Base-by-base conservation (phyloP, 2,113 vertebrate genomes). In the Malurus elegans region DNA sequence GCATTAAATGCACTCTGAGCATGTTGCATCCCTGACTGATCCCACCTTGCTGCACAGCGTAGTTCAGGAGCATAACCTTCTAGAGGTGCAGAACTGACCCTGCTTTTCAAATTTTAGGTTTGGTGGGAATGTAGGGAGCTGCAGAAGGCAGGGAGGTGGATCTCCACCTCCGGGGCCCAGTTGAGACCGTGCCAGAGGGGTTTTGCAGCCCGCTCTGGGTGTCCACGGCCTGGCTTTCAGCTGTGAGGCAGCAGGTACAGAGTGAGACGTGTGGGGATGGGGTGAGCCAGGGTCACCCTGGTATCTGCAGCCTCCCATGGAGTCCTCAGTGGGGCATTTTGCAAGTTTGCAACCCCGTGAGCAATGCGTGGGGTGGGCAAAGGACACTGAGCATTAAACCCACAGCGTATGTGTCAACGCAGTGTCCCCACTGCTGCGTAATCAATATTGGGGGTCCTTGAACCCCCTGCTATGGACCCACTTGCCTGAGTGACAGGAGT, bases 381-480 rank as follows among this genome's bases (percentile, higher is more conserved):
- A 48, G n/a, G 32, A 29, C 21, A 29, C 60, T 14, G 8, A 14
- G 34, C 18, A 1, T 57, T 48, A 66, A 42, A 50, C 29, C 25
- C 19, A 14, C 42, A 26, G 25, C 21, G 3, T 8, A 24, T 45
- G 42, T 44, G 62, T 44, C 58, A 69, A 48, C 48, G 66, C 31
- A 11, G 18, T 6, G 21, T 76, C 54, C 17, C 17, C 8, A 1
- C 18, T 50, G 58, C 54, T 76, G 54, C 4, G 1, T 40, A 12
- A 18, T 69, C 48, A 8, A 7, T n/a, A 3, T 0, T 26, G 29
- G n/a, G 29, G 4, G 7, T n/a, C 45, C 29, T 28, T 2, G 0
- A 31, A 36, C 5, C 11, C 1, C 1, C 2, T 40, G 38, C 6
- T 7, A 13, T 61, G 62, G 24, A 28, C 26, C 12, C n/a, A 1